A percentile compares a stretch with the other conserved stretches of the same genome.
These are phyloP conservation scores for Erithacus rubecula DNA, from an alignment of 2,797 vertebrate species.

Conservation along the genomic window DNA sequence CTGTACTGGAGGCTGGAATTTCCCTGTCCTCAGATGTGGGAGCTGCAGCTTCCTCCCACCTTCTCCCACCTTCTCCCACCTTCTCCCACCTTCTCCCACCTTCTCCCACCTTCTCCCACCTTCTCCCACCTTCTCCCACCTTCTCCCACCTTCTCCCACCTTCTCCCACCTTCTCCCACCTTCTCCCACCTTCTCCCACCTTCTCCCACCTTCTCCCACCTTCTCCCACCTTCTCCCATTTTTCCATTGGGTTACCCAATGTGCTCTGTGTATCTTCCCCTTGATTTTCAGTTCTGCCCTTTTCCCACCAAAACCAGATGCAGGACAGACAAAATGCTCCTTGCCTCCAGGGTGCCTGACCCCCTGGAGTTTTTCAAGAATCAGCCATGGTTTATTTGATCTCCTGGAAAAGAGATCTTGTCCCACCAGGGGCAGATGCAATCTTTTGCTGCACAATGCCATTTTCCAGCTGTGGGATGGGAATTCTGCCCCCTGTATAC, in stretches of 20 bases:
- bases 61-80: not conserved
- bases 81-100: not conserved
- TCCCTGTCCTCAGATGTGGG: not conserved
- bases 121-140: not conserved
- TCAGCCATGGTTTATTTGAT: not conserved
- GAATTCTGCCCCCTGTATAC: not conserved
- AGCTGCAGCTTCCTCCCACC: not conserved
- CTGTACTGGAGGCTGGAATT: not conserved
- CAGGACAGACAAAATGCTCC: not conserved
- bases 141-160: not conserved
- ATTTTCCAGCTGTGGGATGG: not conserved
- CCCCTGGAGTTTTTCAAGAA: not conserved
- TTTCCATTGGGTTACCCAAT: not conserved
- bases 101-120: not conserved
- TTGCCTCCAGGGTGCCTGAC: too few relatives aligned
- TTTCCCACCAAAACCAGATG: not conserved
- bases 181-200: not conserved
- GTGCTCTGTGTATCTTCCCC: not conserved
- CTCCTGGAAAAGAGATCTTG: not conserved
- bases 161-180: not conserved
- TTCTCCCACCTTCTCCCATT: too few relatives aligned
- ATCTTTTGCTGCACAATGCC: not conserved
- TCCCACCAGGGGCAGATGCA: not conserved
- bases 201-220: not conserved
- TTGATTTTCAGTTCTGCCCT: not conserved